Evolutionary conservation across 2,888 invertebrate genomes (phyloP), one percentile per base, ranked within the genome.

Genomic region (Caenorhabditis angaria): DNA sequence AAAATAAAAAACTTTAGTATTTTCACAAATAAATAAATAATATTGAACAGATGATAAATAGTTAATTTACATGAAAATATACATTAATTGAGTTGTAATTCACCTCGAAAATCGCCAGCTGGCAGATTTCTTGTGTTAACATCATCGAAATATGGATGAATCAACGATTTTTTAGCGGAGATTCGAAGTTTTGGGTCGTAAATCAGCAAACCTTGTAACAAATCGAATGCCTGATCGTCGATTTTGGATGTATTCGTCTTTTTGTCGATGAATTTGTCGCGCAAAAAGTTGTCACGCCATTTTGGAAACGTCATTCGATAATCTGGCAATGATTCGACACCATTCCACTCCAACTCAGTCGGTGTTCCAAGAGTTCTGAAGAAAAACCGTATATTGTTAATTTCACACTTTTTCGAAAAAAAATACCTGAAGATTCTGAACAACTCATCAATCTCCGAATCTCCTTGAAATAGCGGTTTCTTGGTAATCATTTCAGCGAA

Each of bases 361-460:
- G 97, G 97, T 53, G 97, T 99, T 69, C 97, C 95, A 82, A 95
- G 90, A 32, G 94, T 92, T 82, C 94, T 85, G 68, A 47, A 81
- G 57, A 35, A 51, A 32, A 32, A n/a, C n/a, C n/a, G 0, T 60
- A 14, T 8, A 10, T 51, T 60, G 51, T 8, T 8, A 51, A 53
- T 25, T 53, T 10, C 8, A 66, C 27, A 59, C 35, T 27, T 18
- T 56, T 1, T 18, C 28, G n/a, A 2, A 22, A 2, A 18, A 48
- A 61, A 61, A 10, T n/a, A 89, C 84, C 88, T 92, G 89, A 99
- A 99, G 88, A 99, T 94, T 87, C 95, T 92, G 90, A 96, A 99
- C 61, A 99, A 90, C 89, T 99, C 97, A 90, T 99, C 97, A 85
- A 96, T 96, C 90, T 99, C 99, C 62, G 96, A 97, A 89, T 99